A percentile compares a stretch with the other conserved stretches of the same genome.
These are phyloP conservation scores for Trichopria drosophilae DNA, from an alignment of 2,888 invertebrate species.

Conservation along the genomic window DNA sequence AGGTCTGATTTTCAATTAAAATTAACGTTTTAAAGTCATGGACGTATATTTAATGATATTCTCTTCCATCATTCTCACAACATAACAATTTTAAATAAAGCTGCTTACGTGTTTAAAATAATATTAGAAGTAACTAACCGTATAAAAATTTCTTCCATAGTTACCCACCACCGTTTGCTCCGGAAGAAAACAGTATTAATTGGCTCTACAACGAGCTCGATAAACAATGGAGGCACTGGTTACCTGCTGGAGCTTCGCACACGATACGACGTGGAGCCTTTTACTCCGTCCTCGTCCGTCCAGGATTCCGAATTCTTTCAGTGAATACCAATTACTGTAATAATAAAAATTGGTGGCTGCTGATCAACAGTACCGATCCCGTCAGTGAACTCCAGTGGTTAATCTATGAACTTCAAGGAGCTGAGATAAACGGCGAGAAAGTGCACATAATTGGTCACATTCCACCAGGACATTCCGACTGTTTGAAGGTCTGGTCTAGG, in stretches of 20 bases:
- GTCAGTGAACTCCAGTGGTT: conserved; percentile 95
- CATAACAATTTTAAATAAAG: too few relatives aligned
- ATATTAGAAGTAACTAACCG: too few relatives aligned
- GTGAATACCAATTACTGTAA: conserved; percentile 97
- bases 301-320: conserved; percentile 88
- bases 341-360: conserved; percentile 93
- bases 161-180: conserved; percentile 85
- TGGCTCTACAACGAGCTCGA: conserved; percentile 93
- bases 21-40: too few relatives aligned
- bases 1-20: too few relatives aligned
- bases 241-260: conserved; percentile 83
- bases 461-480: conserved; percentile 91
- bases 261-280: conserved; percentile 86
- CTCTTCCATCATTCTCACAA: too few relatives aligned
- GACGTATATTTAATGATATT: too few relatives aligned
- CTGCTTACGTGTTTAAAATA: too few relatives aligned
- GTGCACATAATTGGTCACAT: conserved; percentile 97
- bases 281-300: conserved; percentile 87
- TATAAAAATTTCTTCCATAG: too few relatives aligned
- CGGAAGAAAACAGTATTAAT: conserved; percentile 79
- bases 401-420: conserved; percentile 88
- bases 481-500: conserved; percentile 92
- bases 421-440: conserved; percentile 91
- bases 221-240: conserved; percentile 88
- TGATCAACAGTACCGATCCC: conserved; percentile 94